A percentile compares a stretch with the other conserved stretches of the same genome.
phyloP scores from a whole-genome alignment of 2,888 invertebrate species.

The Myathropa florea region DNA sequence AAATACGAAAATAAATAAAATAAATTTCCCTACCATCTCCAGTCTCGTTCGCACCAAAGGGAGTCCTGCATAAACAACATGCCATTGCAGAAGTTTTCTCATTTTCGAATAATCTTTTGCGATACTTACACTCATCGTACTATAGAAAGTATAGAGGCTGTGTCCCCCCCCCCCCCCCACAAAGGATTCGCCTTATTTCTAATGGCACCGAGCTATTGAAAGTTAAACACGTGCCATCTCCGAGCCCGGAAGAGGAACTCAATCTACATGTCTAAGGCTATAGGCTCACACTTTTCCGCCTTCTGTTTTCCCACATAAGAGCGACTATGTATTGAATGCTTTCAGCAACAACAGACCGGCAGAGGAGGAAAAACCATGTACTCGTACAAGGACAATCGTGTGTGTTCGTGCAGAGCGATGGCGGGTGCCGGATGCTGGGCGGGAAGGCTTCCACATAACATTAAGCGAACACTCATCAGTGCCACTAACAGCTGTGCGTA shows the following conservation, averaged over 20 bases:
- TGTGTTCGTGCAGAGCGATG: not conserved
- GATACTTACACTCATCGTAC: not conserved
- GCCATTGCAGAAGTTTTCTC: constrained; percentile 39
- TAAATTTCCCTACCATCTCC: not conserved
- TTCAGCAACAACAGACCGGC: not conserved
- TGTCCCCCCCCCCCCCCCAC: not conserved
- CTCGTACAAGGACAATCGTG: not conserved
- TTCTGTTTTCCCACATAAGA: constrained; percentile 10
- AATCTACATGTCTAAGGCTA: not conserved
- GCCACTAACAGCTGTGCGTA: constrained; percentile 49
- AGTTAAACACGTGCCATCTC: constrained; percentile 12
- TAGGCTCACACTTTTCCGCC: constrained; percentile 45
- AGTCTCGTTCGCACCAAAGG: not conserved
- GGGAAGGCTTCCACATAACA: not conserved
- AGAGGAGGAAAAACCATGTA: not conserved
- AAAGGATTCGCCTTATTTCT: constrained; percentile 3
- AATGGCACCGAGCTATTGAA: constrained; percentile 19
- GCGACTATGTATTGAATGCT: not conserved
- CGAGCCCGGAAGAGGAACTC: not conserved
- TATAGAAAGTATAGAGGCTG: not conserved
- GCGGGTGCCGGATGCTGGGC: not conserved
- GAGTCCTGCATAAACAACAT: constrained; percentile 19
- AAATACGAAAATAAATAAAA: constrained; percentile 2
- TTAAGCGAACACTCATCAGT: constrained; percentile 46
- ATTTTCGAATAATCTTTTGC: constrained; percentile 35